Base-by-base conservation (phyloP, 2,888 invertebrate species). In the Abscondita cerata region DNA sequence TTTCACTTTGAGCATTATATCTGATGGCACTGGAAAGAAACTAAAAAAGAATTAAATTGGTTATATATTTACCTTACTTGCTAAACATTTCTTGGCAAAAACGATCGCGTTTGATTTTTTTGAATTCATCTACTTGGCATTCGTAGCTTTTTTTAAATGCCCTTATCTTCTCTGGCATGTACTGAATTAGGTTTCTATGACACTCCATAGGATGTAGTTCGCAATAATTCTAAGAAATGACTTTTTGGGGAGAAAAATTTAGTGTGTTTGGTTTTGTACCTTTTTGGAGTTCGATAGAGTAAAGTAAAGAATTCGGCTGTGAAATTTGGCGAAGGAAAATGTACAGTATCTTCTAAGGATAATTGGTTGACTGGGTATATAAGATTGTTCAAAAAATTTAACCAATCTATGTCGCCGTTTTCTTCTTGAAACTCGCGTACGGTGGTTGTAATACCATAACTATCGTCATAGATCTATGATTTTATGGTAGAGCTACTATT, bases 141-240 rank as follows among this genome's bases (percentile, higher is more conserved):
- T 25, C 19, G n/a, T 61, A 61, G 18, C 44, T 44, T 11, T n/a
- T 5, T 15, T 36, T n/a, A 3, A 51, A 41, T 52, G 46, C 31
- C 20, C 46, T 12, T 12, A 61, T 12, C 13, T 52, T 19, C 2
- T 36, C 9, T n/a, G 62, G 40, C 47, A 56, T 13, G 15, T 16
- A 57, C 0, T 31, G 53, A 11, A 50, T 53, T 36, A 52, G 25
- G 4, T 11, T 41, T 59, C 59, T 31, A 59, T 50, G 6, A 46
- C 57, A 8, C 44, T 50, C 62, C 65, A 62, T 16, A 65, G 46
- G 9, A 65, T 62, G n/a, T 65, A 65, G 44, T 62, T 65, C 0
- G 59, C 65, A 48, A 56, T 59, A 12, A 62, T 54, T 56, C 65
- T 60, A 41, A 13, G 46, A 47, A 34, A 47, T 19, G n/a, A 3